phyloP scores from a whole-genome alignment of 2,797 vertebrate genomes.

The Typhlichthys subterraneus region DNA sequence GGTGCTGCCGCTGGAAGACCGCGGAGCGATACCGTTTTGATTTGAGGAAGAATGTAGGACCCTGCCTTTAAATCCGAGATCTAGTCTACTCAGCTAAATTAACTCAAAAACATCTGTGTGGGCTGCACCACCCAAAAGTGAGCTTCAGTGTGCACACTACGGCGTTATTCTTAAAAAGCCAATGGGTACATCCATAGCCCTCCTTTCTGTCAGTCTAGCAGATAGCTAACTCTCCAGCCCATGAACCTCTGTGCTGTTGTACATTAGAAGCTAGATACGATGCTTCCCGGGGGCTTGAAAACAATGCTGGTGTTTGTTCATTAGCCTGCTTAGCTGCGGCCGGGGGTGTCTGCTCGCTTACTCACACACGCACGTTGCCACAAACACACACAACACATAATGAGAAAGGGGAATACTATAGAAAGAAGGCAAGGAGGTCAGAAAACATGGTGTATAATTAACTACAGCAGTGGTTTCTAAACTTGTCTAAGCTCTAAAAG shows the following conservation, averaged over 20 bases:
- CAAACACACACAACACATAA: constrained; percentile 63
- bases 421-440: constrained; percentile 33
- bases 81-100: too few species aligned
- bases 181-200: neutral
- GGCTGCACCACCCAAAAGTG: too few species aligned
- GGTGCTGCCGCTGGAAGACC: too few species aligned
- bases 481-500: too few species aligned
- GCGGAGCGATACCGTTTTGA: too few species aligned
- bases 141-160: too few species aligned
- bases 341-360: constrained; percentile 61
- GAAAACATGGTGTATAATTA: neutral
- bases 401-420: constrained; percentile 63
- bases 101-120: too few species aligned
- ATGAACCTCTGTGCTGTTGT: constrained; percentile 53
- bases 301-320: constrained; percentile 73
- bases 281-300: constrained; percentile 52
- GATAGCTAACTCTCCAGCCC: constrained; percentile 49
- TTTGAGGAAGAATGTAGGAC: too few species aligned
- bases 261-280: constrained; percentile 62
- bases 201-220: constrained; percentile 45
- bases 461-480: too few species aligned
- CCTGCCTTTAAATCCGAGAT: too few species aligned
- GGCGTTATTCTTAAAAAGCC: too few species aligned
- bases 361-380: constrained; percentile 31
- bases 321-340: constrained; percentile 69